A percentile compares a stretch with the other conserved stretches of the same genome.
phyloP scores from a whole-genome alignment of 2,113 vertebrate species.

The Callipepla squamata region DNA sequence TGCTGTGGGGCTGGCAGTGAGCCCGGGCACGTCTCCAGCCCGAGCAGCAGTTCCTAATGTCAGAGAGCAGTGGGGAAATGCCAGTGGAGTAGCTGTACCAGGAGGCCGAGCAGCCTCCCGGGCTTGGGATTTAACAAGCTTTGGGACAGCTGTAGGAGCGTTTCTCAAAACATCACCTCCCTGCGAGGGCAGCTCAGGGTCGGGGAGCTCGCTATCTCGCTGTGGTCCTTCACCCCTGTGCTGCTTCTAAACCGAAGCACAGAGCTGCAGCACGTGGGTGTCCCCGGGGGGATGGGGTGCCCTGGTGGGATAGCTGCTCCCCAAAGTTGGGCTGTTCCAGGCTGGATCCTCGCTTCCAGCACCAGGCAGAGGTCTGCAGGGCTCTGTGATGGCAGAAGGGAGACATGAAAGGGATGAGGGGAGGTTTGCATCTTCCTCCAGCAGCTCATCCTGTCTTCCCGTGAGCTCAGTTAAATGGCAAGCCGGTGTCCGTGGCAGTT shows the following conservation, averaged over 20 bases:
- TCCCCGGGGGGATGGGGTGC: background rate
- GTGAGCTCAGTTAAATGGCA: constrained; percentile 38
- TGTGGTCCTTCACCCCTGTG: background rate
- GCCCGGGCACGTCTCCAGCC: background rate
- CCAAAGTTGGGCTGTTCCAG: background rate
- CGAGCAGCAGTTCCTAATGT: background rate
- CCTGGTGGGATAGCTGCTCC: background rate
- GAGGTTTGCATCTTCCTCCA: background rate
- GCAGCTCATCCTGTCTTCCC: background rate
- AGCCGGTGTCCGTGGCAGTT: constrained; percentile 30
- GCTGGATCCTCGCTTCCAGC: background rate
- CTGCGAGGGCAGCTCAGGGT: background rate
- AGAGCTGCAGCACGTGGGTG: accelerated
- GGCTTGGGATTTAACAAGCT: background rate
- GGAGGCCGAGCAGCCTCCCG: background rate
- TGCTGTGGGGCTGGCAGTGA: background rate
- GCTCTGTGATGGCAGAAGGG: background rate
- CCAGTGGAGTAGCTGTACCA: background rate
- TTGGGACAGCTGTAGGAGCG: no score
- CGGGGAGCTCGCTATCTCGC: background rate
- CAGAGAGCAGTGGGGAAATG: background rate
- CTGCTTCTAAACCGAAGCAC: background rate
- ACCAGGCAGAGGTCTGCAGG: background rate
- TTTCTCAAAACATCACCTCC: background rate
- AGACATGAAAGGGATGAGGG: background rate